Conservation (phyloP, 2,113 vertebrate species). For the Gnathonemus echidnorhynchus region DNA sequence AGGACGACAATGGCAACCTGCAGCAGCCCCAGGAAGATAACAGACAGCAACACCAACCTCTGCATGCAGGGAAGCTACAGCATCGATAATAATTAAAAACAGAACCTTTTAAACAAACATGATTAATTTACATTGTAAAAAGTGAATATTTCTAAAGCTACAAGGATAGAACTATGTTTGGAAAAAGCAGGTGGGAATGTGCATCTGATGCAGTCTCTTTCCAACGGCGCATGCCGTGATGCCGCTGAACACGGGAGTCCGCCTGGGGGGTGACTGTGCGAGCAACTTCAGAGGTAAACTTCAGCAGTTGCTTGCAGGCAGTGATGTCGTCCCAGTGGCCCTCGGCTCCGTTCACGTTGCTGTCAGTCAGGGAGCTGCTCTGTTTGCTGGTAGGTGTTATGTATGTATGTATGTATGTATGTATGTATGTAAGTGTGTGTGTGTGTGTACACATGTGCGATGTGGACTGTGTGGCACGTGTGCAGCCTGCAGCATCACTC, state of each 20-base stretch:
- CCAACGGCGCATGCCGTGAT: not conserved
- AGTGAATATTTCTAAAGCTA: not conserved
- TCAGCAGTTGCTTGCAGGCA: slow-evolving; percentile 20
- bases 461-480: not conserved
- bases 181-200: not conserved
- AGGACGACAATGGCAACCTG: not conserved
- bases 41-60: not conserved
- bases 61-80: slow-evolving; percentile 2
- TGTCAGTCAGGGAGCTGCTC: not conserved
- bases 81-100: not conserved
- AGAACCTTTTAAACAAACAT: not conserved
- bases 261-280: not conserved
- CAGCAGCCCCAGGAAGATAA: not conserved
- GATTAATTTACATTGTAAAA: not conserved
- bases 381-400: not conserved
- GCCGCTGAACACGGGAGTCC: not conserved
- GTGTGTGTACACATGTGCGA: not conserved
- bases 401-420: not conserved
- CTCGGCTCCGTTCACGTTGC: not conserved
- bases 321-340: not conserved
- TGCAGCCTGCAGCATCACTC: not conserved
- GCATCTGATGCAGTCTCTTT: not conserved
- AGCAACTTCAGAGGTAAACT: not conserved
- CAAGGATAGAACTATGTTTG: not conserved
- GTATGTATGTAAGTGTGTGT: not conserved